phyloP scores from a whole-genome alignment of 2,797 vertebrate genomes.

The Microcaecilia unicolor region DNA sequence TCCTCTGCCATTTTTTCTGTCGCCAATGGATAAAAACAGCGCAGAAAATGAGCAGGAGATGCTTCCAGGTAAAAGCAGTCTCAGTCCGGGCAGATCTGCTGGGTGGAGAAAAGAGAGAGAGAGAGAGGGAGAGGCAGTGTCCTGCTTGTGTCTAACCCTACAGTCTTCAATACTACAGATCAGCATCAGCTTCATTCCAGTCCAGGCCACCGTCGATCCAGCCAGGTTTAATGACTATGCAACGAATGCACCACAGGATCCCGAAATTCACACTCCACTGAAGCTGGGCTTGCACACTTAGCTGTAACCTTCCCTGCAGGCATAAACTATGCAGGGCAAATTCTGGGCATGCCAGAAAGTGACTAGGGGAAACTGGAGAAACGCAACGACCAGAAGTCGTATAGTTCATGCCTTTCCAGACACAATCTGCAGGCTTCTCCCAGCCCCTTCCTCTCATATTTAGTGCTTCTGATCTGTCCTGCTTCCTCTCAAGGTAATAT shows the following conservation, averaged over 20 bases:
- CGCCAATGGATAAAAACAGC: background rate
- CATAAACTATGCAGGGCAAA: too few species aligned
- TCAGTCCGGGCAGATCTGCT: background rate
- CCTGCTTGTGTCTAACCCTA: background rate
- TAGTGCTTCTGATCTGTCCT: too few species aligned
- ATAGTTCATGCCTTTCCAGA: too few species aligned
- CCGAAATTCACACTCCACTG: constrained; percentile 32
- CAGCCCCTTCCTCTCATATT: too few species aligned
- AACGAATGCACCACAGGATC: constrained; percentile 53
- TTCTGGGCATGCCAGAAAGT: too few species aligned
- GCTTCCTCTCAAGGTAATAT: too few species aligned
- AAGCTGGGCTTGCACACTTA: constrained; percentile 17
- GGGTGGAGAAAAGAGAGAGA: constrained; percentile 5
- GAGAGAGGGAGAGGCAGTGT: background rate
- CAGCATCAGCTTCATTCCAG: background rate
- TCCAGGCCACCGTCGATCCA: constrained; percentile 41
- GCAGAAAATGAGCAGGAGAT: background rate
- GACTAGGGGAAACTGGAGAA: background rate
- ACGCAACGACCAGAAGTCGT: too few species aligned
- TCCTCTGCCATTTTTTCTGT: constrained; percentile 68
- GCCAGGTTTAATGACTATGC: constrained; percentile 37
- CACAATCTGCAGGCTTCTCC: too few species aligned
- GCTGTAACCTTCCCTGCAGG: constrained; percentile 50
- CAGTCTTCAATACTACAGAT: background rate
- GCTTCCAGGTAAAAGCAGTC: background rate